phyloP scores from a whole-genome alignment of 64 coral and sea anemone species.

The Orbicella faveolata region DNA sequence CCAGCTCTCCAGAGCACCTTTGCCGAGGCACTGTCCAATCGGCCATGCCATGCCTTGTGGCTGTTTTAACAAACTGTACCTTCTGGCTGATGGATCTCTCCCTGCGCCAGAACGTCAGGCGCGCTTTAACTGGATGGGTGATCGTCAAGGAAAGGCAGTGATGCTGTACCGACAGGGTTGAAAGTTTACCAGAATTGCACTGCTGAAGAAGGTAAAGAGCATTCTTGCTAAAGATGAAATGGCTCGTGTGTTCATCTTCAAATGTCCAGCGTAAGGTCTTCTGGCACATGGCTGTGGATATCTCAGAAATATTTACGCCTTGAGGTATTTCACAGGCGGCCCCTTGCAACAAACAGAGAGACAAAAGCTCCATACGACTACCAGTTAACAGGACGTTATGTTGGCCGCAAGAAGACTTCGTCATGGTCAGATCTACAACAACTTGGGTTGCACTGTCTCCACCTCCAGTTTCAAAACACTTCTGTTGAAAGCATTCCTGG shows the following conservation, averaged over 20 bases:
- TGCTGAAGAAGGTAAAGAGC: background rate
- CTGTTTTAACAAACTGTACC: background rate
- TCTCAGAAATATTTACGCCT: background rate
- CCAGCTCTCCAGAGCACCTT: background rate
- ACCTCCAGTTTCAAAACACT: background rate
- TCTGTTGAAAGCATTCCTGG: background rate
- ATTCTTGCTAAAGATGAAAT: background rate
- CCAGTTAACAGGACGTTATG: background rate
- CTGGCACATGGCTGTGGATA: background rate
- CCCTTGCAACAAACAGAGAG: background rate
- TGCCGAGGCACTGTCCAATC: background rate
- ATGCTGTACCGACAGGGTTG: background rate
- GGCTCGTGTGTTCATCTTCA: background rate
- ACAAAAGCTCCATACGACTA: background rate
- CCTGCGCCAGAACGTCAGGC: background rate
- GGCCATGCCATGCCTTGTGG: accelerated
- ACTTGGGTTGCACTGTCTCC: background rate
- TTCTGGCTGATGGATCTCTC: background rate
- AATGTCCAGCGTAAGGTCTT: background rate
- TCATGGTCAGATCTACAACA: background rate
- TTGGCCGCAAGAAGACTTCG: background rate
- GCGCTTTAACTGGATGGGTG: background rate
- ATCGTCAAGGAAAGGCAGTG: background rate
- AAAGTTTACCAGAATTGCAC: background rate
- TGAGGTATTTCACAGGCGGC: background rate